phyloP scores from a whole-genome alignment of 2,888 invertebrate genomes.

The Tanypteryx hageni region DNA sequence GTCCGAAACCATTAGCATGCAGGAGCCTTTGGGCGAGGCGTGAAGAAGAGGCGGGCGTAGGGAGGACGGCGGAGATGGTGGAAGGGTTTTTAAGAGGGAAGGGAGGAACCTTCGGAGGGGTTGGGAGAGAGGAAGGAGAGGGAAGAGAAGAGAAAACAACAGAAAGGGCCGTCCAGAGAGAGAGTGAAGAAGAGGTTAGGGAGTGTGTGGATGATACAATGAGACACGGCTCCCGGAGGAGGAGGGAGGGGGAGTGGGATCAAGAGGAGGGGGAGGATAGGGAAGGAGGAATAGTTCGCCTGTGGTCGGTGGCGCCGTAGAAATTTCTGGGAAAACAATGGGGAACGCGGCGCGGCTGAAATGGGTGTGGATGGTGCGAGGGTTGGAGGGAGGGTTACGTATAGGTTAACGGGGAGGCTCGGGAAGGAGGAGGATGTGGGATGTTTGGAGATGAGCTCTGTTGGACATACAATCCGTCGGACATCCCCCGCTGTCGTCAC shows the following conservation, averaged over 20 bases:
- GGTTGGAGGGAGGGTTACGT: not conserved
- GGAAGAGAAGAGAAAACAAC: not conserved
- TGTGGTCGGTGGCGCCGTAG: not conserved
- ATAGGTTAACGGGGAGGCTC: not conserved
- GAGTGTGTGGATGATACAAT: not conserved
- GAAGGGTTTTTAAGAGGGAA: not conserved
- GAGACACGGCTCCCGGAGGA: not conserved
- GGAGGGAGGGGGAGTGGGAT: not conserved
- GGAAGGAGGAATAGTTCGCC: not conserved
- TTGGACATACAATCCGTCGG: slow-evolving; percentile 9
- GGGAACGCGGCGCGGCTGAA: not conserved
- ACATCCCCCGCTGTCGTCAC: not conserved
- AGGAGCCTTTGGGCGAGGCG: slow-evolving; percentile 27
- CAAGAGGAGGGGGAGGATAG: not conserved
- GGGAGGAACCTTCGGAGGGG: too few species aligned
- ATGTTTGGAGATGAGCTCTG: not conserved
- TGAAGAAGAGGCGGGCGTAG: not conserved
- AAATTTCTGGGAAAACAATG: slow-evolving; percentile 11
- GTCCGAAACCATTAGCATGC: slow-evolving; percentile 17
- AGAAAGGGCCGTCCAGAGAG: slow-evolving; percentile 1
- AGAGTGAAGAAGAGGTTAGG: not conserved
- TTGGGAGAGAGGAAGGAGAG: too few species aligned
- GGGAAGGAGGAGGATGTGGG: not conserved
- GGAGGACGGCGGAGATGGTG: not conserved
- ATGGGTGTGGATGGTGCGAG: too few species aligned